Evolutionary conservation across 2,113 vertebrate species (phyloP).

Genomic region (Pelecanoides urinatrix): DNA sequence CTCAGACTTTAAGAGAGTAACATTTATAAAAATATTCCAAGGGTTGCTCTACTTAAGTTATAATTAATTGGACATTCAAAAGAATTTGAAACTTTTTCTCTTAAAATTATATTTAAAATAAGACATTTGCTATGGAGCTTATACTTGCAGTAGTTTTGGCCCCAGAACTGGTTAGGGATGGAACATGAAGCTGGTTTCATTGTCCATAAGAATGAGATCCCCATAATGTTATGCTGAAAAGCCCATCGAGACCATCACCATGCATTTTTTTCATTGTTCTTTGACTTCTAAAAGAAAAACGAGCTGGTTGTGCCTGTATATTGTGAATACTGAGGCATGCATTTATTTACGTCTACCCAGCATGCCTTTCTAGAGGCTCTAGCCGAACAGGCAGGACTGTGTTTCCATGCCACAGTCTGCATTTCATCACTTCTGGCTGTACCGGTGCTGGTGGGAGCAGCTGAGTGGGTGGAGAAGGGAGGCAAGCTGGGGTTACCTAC

Average conservation of each 20-base stretch:
- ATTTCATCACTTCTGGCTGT: neutral
- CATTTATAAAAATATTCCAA: neutral
- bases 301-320: neutral
- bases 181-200: neutral
- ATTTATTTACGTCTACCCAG: neutral
- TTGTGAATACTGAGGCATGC: neutral
- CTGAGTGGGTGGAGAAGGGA: neutral
- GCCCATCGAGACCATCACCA: neutral
- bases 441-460: neutral
- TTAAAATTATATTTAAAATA: neutral
- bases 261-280: neutral
- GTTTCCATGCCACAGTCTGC: neutral
- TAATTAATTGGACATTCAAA: neutral
- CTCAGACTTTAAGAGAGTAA: neutral
- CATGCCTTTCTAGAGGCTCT: neutral
- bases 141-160: neutral
- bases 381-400: neutral
- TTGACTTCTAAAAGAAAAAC: neutral
- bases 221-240: neutral
- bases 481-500: neutral
- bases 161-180: neutral
- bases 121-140: neutral
- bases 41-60: accelerated
- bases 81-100: neutral
- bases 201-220: neutral